These are phyloP conservation scores for Globodera rostochiensis DNA, from an alignment of 1,140 invertebrate species.

Conservation along the genomic window DNA sequence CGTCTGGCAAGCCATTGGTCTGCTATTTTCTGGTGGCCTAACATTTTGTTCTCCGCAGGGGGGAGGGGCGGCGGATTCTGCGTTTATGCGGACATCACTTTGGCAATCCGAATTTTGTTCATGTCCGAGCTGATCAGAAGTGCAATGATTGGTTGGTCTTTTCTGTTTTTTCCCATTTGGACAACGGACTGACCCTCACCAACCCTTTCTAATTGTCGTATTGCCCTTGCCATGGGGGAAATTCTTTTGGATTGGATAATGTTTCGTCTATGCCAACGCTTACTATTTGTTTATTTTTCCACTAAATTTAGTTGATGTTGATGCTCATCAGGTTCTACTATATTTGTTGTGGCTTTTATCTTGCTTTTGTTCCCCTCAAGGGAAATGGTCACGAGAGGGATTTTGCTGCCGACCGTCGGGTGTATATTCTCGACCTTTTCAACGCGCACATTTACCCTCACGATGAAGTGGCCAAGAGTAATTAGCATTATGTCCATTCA, in stretches of 20 bases:
- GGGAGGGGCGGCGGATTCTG: slow-evolving; percentile 79
- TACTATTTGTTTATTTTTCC: too few relatives aligned
- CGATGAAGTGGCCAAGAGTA: slow-evolving; percentile 76
- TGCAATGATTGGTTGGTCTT: slow-evolving; percentile 74
- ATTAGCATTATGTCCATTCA: slow-evolving; percentile 26
- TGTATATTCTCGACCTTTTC: slow-evolving; percentile 85
- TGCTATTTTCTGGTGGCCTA: slow-evolving; percentile 68
- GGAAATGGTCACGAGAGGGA: slow-evolving; percentile 84
- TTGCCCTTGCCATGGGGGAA: too few relatives aligned
- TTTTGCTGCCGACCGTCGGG: slow-evolving; percentile 73
- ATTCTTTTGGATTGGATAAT: too few relatives aligned
- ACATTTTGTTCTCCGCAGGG: slow-evolving; percentile 71
- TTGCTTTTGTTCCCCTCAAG: neutral
- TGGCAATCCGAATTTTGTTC: slow-evolving; percentile 76
- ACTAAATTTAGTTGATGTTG: slow-evolving; percentile 73
- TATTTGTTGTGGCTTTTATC: slow-evolving; percentile 21
- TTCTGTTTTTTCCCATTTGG: neutral
- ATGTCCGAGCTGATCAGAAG: slow-evolving; percentile 71
- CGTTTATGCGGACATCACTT: slow-evolving; percentile 83
- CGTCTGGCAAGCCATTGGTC: slow-evolving; percentile 27
- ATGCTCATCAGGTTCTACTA: slow-evolving; percentile 77
- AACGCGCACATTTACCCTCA: slow-evolving; percentile 80
- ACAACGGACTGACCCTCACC: too few relatives aligned
- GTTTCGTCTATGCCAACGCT: too few relatives aligned
- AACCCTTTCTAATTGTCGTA: too few relatives aligned